These are phyloP conservation scores for Acanthopleura granulata DNA, from an alignment of 2,888 invertebrate genomes.

Conservation along the genomic window DNA sequence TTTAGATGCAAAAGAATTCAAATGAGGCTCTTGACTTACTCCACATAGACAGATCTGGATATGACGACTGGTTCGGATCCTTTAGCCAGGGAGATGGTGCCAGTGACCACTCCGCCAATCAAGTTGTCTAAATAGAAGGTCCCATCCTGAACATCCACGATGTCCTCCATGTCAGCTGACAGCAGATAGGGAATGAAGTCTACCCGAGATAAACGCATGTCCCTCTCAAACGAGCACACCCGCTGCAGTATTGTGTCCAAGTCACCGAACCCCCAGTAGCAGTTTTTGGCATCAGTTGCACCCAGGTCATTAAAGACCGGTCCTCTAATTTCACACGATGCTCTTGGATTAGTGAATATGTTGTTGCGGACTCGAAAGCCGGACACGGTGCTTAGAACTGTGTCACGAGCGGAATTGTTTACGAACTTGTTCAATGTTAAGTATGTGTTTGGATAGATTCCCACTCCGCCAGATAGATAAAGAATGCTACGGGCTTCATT, in stretches of 20 bases:
- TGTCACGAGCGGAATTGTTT: background rate
- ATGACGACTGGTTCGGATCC: background rate
- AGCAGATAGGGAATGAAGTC: conserved; percentile 24
- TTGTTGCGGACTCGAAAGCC: background rate
- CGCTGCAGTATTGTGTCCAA: conserved; percentile 10
- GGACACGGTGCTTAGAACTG: background rate
- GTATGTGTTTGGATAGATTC: background rate
- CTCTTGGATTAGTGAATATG: background rate
- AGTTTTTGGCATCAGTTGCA: conserved; percentile 22
- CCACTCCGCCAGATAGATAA: background rate
- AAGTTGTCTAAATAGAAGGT: background rate
- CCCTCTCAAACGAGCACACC: conserved; percentile 31
- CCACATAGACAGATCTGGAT: background rate
- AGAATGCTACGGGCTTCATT: background rate
- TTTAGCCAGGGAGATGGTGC: background rate
- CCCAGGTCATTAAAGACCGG: background rate
- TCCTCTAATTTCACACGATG: background rate
- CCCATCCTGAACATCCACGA: background rate
- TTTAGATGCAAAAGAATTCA: too few species aligned
- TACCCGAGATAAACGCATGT: conserved; percentile 25
- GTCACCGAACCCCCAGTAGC: conserved; percentile 23
- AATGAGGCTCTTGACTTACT: background rate
- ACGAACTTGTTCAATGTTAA: background rate
- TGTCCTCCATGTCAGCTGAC: background rate
- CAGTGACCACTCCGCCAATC: background rate